These are phyloP conservation scores for Pseudolycoriella hygida DNA, from an alignment of 2,888 invertebrate genomes.

Conservation along the genomic window DNA sequence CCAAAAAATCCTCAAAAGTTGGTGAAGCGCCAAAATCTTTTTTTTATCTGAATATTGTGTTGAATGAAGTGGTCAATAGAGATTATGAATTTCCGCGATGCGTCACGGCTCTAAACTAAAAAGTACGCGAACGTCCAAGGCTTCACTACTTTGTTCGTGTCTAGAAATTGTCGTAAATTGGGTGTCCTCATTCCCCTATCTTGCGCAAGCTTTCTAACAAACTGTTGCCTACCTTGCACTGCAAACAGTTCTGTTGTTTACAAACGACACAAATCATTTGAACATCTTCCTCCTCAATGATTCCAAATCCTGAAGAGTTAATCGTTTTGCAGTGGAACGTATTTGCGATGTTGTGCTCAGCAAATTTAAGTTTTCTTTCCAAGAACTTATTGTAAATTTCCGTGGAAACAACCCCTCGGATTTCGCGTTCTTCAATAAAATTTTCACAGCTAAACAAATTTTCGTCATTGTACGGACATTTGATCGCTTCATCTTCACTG, in stretches of 20 bases:
- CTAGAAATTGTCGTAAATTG: too few relatives aligned
- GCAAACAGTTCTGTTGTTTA: constrained; percentile 59
- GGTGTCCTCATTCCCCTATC: too few relatives aligned
- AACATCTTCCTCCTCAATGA: constrained; percentile 72
- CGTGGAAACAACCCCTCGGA: constrained; percentile 54
- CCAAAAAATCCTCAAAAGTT: too few relatives aligned
- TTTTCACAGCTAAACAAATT: constrained; percentile 47
- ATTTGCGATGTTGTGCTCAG: constrained; percentile 61
- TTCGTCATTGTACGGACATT: constrained; percentile 62
- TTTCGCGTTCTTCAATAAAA: constrained; percentile 64
- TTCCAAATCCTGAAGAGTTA: constrained; percentile 79
- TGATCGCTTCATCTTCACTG: constrained; percentile 58
- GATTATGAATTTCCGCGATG: too few relatives aligned
- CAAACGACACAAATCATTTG: constrained; percentile 75
- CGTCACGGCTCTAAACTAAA: too few relatives aligned
- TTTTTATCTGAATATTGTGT: too few relatives aligned
- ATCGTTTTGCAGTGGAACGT: constrained; percentile 83
- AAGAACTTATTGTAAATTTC: constrained; percentile 66
- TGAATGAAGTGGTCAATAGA: too few relatives aligned
- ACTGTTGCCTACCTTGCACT: constrained; percentile 61
- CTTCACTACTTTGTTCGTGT: too few relatives aligned
- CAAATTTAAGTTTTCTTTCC: constrained; percentile 39
- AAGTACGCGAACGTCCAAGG: too few relatives aligned
- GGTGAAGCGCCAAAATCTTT: too few relatives aligned
- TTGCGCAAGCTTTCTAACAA: too few relatives aligned